phyloP scores from a whole-genome alignment of 1,140 invertebrate genomes.

The Drosophila suzukii region DNA sequence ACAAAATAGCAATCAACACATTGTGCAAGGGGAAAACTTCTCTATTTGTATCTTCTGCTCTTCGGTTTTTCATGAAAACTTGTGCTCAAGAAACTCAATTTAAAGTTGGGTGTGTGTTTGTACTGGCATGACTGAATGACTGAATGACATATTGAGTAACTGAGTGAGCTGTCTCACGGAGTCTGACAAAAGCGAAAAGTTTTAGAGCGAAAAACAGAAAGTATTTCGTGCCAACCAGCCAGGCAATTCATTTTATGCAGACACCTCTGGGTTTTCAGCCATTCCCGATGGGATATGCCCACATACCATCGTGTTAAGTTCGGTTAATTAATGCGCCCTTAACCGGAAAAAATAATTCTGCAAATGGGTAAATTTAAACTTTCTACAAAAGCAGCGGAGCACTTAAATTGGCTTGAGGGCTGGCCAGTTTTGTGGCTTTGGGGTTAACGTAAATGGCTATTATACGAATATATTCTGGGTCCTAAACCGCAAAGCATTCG shows the following conservation, averaged over 20 bases:
- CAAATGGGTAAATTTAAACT: conserved; percentile 53
- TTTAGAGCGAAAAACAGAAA: conserved; percentile 41
- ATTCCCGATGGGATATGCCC: conserved; percentile 33
- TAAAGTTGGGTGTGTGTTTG: conserved; percentile 58
- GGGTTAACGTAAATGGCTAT: not conserved
- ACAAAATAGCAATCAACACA: conserved; percentile 70
- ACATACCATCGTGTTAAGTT: conserved; percentile 64
- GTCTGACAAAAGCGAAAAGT: conserved; percentile 52
- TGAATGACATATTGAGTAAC: conserved; percentile 61
- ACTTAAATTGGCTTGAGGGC: conserved; percentile 30
- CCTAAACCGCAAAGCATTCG: conserved; percentile 1
- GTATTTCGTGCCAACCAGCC: conserved; percentile 39
- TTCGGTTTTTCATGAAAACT: conserved; percentile 26
- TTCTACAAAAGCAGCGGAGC: conserved; percentile 31
- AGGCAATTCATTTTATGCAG: conserved; percentile 72
- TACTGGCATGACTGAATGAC: conserved; percentile 47
- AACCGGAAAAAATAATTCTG: conserved; percentile 33
- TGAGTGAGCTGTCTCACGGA: conserved; percentile 29
- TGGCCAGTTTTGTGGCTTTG: conserved; percentile 32
- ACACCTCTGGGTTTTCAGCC: conserved; percentile 40
- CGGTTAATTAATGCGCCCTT: conserved; percentile 69
- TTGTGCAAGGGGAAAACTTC: conserved; percentile 46
- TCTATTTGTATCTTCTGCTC: conserved; percentile 51
- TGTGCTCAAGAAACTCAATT: conserved; percentile 56
- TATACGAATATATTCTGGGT: not conserved